Evolutionary conservation across 2,113 vertebrate species (phyloP), one percentile per base, ranked within the genome.

Genomic region (Acrocephalus arundinaceus): DNA sequence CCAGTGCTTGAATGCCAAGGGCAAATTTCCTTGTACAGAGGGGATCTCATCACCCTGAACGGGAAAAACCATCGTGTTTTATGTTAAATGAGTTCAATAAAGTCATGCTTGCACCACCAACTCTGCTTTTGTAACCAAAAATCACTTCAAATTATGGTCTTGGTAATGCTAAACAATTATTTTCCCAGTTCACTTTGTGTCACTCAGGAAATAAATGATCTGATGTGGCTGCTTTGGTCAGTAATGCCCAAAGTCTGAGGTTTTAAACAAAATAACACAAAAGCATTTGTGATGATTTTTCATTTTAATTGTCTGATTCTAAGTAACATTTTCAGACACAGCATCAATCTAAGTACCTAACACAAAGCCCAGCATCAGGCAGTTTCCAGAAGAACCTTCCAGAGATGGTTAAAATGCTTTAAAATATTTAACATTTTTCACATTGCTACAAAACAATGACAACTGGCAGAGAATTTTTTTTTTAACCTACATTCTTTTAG

Each of bases 301-400:
- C 52, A 13, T 48, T 97, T 96, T 96, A 95, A 70, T 94, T 57
- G 45, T 41, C 94, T 72, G 80, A 74, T 23, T 67, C 35, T 65
- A 70, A 43, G 22, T 28, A 91, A n/a, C 57, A 54, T 43, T 78
- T 63, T 52, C 76, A 75, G 61, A 63, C 45, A 54, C 33, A 19
- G 4, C 14, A 75, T 71, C 75, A 22, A 52, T 43, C 67, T 81
- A 71, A n/a, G 21, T 55, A 91, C 41, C 75, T 76, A 85, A 68
- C 1, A 76, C 73, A 76, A 68, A 89, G 55, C 58, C 74, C 75
- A 23, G 23, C 5, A 33, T 46, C 66, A 41, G 58, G 68, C 58
- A 55, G 46, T 30, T 90, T 66, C 65, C 35, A 72, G 76, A 48
- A 48, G 25, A 41, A 61, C 11, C 68, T 80, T 88, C 51, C 23